A percentile compares a stretch with the other conserved stretches of the same genome.
Evolutionary conservation across 2,113 vertebrate genomes (phyloP).

Genomic region (Pangasianodon gigas): DNA sequence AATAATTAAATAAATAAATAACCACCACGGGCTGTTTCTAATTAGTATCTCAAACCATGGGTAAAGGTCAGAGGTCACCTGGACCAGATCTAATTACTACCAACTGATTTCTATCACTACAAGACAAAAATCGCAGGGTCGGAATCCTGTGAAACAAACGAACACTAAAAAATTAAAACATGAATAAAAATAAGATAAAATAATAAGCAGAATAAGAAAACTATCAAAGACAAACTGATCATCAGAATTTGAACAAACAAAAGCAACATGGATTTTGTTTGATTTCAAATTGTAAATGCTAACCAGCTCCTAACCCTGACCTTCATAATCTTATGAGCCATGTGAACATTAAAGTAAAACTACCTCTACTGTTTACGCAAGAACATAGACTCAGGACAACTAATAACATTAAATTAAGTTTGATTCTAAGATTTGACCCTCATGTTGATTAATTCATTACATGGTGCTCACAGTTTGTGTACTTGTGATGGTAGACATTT

Average conservation of each 20-base stretch:
- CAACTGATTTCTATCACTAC: background rate
- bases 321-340: background rate
- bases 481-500: background rate
- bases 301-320: background rate
- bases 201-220: background rate
- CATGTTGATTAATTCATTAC: background rate
- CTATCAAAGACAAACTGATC: background rate
- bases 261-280: background rate
- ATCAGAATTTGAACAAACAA: background rate
- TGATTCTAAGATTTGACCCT: background rate
- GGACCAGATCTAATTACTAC: background rate
- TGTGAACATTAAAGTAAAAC: background rate
- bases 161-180: background rate
- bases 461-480: background rate
- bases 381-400: background rate
- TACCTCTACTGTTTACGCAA: background rate
- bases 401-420: background rate
- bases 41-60: background rate
- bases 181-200: too few species aligned
- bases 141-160: background rate
- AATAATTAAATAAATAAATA: background rate
- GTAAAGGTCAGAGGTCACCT: conserved; percentile 5
- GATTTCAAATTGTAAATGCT: background rate
- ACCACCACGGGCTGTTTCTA: background rate
- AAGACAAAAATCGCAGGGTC: background rate